Evolutionary conservation across 2,888 invertebrate genomes (phyloP), one percentile per base, ranked within the genome.

Genomic region (Alviniconcha strummeri): DNA sequence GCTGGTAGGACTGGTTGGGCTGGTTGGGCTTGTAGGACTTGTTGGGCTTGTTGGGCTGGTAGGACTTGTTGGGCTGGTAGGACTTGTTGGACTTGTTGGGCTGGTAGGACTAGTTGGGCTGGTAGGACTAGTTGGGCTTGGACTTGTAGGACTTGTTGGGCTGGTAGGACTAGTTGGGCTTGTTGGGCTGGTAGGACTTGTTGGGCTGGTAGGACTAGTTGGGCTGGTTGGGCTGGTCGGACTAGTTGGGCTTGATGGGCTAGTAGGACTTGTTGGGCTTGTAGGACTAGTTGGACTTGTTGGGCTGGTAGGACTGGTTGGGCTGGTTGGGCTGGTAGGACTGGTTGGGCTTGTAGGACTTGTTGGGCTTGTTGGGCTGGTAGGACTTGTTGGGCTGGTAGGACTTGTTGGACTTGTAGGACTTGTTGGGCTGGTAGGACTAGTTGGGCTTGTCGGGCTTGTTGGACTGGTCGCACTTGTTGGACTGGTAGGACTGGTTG

Each of bases 111-210:
- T 78, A 9, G 77, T 78, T 1, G 60, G 60, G 19, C 77, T 78
- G 7, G 77, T 78, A 0, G 77, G 77, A 60, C 79, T 79, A 1
- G 79, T 64, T 9, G 79, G 79, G 17, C 79, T 79, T 11, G 67
- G 79, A 64, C 79, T 79, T 17, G 79, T 64, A 5, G 64, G 79
- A 17, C 79, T 79, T 1, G 64, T 64, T 4, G 67, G 79, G 57
- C 79, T 79, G 7, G 77, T 77, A 3, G 77, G 57, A 60, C 77
- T 77, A 4, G 77, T 77, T 9, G 77, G 57, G 19, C 77, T 77
- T 52, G 79, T 64, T 15, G 79, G 60, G 19, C 78, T 78, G 15
- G 78, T 78, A 6, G 60, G 60, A 60, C 78, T 79, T 4, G 64
- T 64, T 52, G 71, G 4, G n/a, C 71, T 71, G 8, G 71, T 71